phyloP scores from a whole-genome alignment of 2,888 invertebrate species.

The Strigamia maritima region DNA sequence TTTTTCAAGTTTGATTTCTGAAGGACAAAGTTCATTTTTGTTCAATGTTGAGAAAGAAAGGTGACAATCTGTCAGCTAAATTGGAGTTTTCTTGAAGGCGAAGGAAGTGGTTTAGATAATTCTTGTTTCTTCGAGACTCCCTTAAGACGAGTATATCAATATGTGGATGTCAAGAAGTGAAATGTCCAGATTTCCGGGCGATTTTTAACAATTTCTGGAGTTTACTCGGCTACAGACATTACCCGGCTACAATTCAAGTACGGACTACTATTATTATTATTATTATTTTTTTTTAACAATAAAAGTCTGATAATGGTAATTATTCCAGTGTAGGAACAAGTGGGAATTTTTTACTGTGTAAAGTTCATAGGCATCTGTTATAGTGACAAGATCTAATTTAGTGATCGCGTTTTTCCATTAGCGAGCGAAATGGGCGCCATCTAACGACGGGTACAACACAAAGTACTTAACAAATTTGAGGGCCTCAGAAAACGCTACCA shows the following conservation, averaged over 20 bases:
- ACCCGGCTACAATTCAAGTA: too few relatives aligned
- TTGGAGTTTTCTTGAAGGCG: background rate
- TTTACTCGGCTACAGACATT: too few relatives aligned
- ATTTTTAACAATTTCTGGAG: too few relatives aligned
- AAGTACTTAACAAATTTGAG: conserved; percentile 55
- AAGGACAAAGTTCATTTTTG: conserved; percentile 2
- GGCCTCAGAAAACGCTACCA: conserved; percentile 75
- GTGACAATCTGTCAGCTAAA: background rate
- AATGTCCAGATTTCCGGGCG: too few relatives aligned
- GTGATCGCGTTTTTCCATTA: conserved; percentile 23
- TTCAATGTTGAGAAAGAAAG: background rate
- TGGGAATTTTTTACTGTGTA: background rate
- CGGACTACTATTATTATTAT: too few relatives aligned
- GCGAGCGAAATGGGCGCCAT: conserved; percentile 23
- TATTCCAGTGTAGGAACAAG: background rate
- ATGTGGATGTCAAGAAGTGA: too few relatives aligned
- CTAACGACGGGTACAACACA: conserved; percentile 11
- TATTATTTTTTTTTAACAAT: too few relatives aligned
- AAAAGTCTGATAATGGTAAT: too few relatives aligned
- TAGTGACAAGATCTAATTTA: conserved; percentile 23
- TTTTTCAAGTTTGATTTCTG: background rate
- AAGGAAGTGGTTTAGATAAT: too few relatives aligned
- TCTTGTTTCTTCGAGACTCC: too few relatives aligned
- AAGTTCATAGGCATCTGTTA: conserved; percentile 1
- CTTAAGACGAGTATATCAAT: too few relatives aligned